phyloP scores from a whole-genome alignment of 2,113 vertebrate species.

The Chroicocephalus ridibundus region DNA sequence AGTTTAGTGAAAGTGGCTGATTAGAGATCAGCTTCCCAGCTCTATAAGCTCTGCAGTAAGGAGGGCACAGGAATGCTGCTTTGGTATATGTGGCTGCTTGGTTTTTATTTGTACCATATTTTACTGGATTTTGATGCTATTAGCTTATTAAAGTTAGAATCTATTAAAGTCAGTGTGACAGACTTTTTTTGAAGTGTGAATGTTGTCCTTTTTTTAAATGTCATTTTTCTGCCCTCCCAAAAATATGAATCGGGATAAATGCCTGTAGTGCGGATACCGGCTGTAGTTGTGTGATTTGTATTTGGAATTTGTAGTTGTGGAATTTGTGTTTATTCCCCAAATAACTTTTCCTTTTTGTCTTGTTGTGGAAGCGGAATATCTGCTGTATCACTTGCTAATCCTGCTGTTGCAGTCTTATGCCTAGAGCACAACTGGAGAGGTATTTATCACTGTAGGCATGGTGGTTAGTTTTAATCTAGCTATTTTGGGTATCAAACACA shows the following conservation, averaged over 20 bases:
- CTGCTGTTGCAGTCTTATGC: background rate
- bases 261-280: background rate
- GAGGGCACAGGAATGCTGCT: background rate
- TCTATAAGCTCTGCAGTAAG: background rate
- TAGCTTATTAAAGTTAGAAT: background rate
- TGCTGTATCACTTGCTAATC: conserved; percentile 2
- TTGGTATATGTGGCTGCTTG: background rate
- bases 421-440: background rate
- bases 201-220: background rate
- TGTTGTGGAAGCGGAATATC: background rate
- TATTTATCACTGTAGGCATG: background rate
- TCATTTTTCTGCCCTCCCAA: background rate
- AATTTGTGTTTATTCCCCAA: background rate
- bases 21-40: background rate
- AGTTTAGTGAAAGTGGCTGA: background rate
- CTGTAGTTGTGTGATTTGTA: background rate
- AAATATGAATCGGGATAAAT: background rate
- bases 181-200: background rate
- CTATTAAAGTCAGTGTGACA: background rate
- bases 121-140: background rate
- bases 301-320: background rate
- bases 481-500: background rate
- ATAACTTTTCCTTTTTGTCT: background rate
- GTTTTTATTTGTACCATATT: background rate
- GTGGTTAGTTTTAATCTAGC: background rate